Percentiles rank a stretch among this genome's conserved stretches.
Conservation (phyloP, 2,888 invertebrate species). For the Drosophila merina region DNA sequence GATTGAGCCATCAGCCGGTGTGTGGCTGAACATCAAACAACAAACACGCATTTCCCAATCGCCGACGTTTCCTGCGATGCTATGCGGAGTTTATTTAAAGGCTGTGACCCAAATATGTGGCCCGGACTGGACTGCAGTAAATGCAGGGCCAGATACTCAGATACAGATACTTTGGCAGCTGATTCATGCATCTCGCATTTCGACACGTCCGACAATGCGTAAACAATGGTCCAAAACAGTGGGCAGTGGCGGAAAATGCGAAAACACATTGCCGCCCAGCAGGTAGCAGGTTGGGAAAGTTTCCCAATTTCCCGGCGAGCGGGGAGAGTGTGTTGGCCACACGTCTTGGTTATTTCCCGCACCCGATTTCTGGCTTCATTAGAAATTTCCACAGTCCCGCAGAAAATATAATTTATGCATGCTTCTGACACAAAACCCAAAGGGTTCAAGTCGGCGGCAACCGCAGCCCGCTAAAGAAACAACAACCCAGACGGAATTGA, state of each 20-base stretch:
- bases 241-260: constrained; percentile 23
- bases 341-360: constrained; percentile 43
- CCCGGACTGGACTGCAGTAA: constrained; percentile 35
- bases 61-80: constrained; percentile 61
- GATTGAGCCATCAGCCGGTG: constrained; percentile 36
- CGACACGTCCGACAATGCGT: constrained; percentile 65
- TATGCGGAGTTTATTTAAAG: constrained; percentile 59
- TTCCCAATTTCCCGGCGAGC: constrained; percentile 2
- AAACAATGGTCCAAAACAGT: constrained; percentile 45
- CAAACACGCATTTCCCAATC: constrained; percentile 19
- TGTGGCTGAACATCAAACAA: constrained; percentile 41
- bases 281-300: constrained; percentile 37
- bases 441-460: constrained; percentile 65
- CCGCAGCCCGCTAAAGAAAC: constrained; percentile 32
- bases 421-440: constrained; percentile 70
- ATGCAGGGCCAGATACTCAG: constrained; percentile 29
- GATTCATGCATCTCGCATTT: constrained; percentile 58
- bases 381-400: constrained; percentile 44
- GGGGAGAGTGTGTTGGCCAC: constrained; percentile 13
- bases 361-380: constrained; percentile 62
- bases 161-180: constrained; percentile 41
- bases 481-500: constrained; percentile 3
- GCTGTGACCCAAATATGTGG: constrained; percentile 61
- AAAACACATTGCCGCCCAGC: constrained; percentile 44
- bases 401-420: constrained; percentile 71